Conservation (phyloP, 1,140 invertebrate genomes). For the Neotoxoptera formosana region DNA sequence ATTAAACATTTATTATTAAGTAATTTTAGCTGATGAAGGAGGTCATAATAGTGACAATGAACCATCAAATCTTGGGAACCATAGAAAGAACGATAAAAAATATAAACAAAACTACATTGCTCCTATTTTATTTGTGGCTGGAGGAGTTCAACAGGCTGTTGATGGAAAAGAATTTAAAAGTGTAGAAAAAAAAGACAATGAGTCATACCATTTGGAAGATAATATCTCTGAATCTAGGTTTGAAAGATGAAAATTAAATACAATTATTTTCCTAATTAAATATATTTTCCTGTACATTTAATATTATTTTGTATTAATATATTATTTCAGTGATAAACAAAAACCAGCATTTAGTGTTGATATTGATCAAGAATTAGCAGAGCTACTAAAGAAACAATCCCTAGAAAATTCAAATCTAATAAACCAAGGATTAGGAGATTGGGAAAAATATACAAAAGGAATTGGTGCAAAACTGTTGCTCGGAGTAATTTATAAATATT, state of each 20-base stretch:
- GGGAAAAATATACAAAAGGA: slow-evolving; percentile 95
- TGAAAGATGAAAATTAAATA: slow-evolving; percentile 61
- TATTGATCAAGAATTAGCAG: slow-evolving; percentile 68
- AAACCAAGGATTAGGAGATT: slow-evolving; percentile 78
- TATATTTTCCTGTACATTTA: background rate
- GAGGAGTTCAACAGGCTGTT: slow-evolving; percentile 87
- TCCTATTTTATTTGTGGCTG: slow-evolving; percentile 89
- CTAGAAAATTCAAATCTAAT: slow-evolving; percentile 66
- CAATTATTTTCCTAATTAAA: background rate
- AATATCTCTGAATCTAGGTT: slow-evolving; percentile 61
- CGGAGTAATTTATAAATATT: slow-evolving; percentile 66
- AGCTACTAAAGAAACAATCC: slow-evolving; percentile 69
- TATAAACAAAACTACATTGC: slow-evolving; percentile 76
- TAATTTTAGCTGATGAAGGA: slow-evolving; percentile 78
- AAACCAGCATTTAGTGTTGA: slow-evolving; percentile 57
- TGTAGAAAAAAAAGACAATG: slow-evolving; percentile 65
- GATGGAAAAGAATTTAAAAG: slow-evolving; percentile 68
- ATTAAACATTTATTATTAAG: slow-evolving; percentile 65
- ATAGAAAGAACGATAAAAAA: slow-evolving; percentile 57
- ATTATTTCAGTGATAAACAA: slow-evolving; percentile 66
- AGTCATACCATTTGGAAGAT: slow-evolving; percentile 64
- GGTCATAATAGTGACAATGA: slow-evolving; percentile 80
- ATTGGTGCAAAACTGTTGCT: slow-evolving; percentile 93
- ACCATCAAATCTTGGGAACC: slow-evolving; percentile 61
- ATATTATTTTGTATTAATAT: background rate